Base-by-base conservation (phyloP, 2,888 invertebrate genomes). In the Hypolimnas misippus region DNA sequence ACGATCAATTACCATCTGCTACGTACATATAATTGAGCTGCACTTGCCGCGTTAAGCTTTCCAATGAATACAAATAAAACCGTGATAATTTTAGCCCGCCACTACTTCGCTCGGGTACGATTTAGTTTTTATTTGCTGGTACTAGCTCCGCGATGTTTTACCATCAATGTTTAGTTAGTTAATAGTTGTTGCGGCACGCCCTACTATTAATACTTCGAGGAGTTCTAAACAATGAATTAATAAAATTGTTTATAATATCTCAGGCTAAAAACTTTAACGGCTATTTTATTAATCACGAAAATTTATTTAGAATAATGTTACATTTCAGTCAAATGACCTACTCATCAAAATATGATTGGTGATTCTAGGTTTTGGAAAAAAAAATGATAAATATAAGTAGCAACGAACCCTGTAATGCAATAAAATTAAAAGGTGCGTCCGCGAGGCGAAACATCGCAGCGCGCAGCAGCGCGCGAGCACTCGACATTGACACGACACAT, bases 401-500 rank as follows among this genome's bases (percentile, higher is more conserved):
- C 31, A 42, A 29, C 50, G 52, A 51, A 42, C 31, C 52, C 14
- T 31, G 7, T 14, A 19, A 16, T 6, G 33, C 2, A 3, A 25
- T 25, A 25, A 25, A 52, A 25, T 35, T 46, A 54, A 46, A 53
- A 53, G 59, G n/a, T 21, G 17, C n/a, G 59, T 33, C 59, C 44
- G 33, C 35, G 46, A 60, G 33, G 14, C 35, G 53, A 14, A 12
- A 19, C 2, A 8, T 12, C 1, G 21, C n/a, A 8, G 25, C 21
- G 21, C 14, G 40, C n/a, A n/a, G 46, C 25, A 25, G 51, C 49
- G 16, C 57, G 44, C 19, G 29, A 29, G 46, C 19, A 2, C 50
- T 35, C 57, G 29, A 31, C 29, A 29, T 51, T 51, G 29, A 31
- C 50, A 51, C 31, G 25, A 38, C 57, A 49, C 42, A 25, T 6